Evolutionary conservation across 2,888 invertebrate genomes (phyloP), one percentile per base, ranked within the genome.

Genomic region (Neoaliturus tenellus): DNA sequence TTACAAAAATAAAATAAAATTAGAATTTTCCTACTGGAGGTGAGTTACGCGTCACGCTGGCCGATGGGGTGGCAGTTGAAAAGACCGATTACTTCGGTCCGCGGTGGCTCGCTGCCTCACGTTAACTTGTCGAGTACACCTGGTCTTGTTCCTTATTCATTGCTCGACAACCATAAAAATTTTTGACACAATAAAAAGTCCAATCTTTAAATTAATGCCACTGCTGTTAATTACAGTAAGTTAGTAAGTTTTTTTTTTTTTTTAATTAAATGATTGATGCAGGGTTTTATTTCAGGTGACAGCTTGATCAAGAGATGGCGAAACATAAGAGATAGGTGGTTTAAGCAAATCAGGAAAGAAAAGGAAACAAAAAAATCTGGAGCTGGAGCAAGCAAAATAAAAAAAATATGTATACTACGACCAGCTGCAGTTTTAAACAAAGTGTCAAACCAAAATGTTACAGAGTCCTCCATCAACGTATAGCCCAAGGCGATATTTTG

Each of bases 381-480:
- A 71, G 71, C 71, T 71, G 75, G 75, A 41, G 75, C 75, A 4
- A 41, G 12, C 23, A 75, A 20, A 41, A 75, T 39, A 39, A 75
- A 75, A n/a, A 25, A 75, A 75, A 75, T 75, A 75, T 28, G 20
- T 75, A 75, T 75, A 75, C 20, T 2, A 41, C 44, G 75, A 75
- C 41, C 39, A 41, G 41, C 75, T 75, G 20, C 41, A 44, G 41
- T 75, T 75, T 75, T 75, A 31, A 44, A 75, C 5, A 75, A 67
- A 67, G 33, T 67, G 4, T 4, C 39, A 55, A 55, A 73, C 31
- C 48, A 31, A 44, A 62, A 75, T 62, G 83, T 39, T 44, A 80
- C 80, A 23, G 80, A 58, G 55, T 51, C 55, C 44, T 51, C 51
- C 55, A 75, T 80, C 75, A 82, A 48, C 55, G 51, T 73, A 25